phyloP scores from a whole-genome alignment of 2,888 invertebrate species.

The Polietes domitor region DNA sequence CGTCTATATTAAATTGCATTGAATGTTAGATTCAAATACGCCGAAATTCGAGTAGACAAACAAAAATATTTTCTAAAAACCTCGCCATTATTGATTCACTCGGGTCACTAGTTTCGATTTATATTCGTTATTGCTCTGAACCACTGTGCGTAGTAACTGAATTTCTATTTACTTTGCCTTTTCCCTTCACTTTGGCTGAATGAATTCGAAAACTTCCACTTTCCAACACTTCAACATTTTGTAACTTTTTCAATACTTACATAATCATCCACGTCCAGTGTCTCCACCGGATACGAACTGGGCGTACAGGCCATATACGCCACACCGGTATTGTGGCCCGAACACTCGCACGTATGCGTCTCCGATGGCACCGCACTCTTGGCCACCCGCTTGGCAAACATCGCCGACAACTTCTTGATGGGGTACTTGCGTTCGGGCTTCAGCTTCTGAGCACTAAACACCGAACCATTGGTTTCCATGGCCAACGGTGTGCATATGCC shows the following conservation, averaged over 20 bases:
- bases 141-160: no score
- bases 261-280: constrained; percentile 74
- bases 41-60: no score
- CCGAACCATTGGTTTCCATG: constrained; percentile 90
- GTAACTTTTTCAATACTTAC: constrained; percentile 75
- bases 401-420: constrained; percentile 84
- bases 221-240: no score
- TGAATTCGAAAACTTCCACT: no score
- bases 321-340: constrained; percentile 85
- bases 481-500: constrained; percentile 91
- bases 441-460: constrained; percentile 85
- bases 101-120: no score
- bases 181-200: no score
- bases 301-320: constrained; percentile 86
- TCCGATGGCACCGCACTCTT: constrained; percentile 83
- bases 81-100: no score
- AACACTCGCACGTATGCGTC: constrained; percentile 87
- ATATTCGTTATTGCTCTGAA: no score
- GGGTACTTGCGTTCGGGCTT: constrained; percentile 83
- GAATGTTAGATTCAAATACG: no score
- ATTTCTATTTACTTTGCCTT: no score
- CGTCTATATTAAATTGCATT: no score
- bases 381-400: constrained; percentile 86
- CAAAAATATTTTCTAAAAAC: no score
- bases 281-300: constrained; percentile 79